Conservation (phyloP, 2,797 vertebrate genomes). For the Phoxinus dragarum region DNA sequence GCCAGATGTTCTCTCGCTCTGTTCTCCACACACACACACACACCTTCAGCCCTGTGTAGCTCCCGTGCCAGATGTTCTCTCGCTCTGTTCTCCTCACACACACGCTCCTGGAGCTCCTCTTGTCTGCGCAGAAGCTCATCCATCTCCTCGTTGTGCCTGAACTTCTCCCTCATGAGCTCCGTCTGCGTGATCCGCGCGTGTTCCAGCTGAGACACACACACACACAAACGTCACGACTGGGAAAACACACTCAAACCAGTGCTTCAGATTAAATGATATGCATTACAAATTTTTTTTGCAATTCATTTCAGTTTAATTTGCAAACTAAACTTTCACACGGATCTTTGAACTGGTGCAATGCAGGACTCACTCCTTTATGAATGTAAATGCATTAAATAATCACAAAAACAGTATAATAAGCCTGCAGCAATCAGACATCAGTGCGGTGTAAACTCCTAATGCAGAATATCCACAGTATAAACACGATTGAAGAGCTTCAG, state of each 20-base stretch:
- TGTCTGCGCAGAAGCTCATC: constrained; percentile 86
- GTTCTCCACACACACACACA: constrained; percentile 56
- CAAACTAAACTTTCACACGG: too few species aligned
- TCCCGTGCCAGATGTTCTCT: constrained; percentile 92
- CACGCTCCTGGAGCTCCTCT: constrained; percentile 90
- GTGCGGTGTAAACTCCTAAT: background rate
- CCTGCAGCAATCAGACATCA: too few species aligned
- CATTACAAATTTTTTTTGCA: background rate
- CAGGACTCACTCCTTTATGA: background rate
- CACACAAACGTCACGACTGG: background rate
- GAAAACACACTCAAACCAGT: background rate
- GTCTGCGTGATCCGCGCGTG: constrained; percentile 94
- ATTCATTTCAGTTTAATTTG: too few species aligned
- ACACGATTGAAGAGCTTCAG: too few species aligned
- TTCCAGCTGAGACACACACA: constrained; percentile 82
- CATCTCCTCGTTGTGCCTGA: constrained; percentile 89
- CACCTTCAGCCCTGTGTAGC: constrained; percentile 92
- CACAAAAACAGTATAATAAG: background rate
- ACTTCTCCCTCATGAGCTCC: constrained; percentile 92
- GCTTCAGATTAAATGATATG: background rate
- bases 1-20: too few species aligned
- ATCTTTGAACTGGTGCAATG: too few species aligned
- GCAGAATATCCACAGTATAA: background rate
- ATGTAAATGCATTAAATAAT: background rate
- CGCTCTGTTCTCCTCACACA: constrained; percentile 85